Conservation (phyloP, 2,797 vertebrate genomes). For the Masticophis lateralis region DNA sequence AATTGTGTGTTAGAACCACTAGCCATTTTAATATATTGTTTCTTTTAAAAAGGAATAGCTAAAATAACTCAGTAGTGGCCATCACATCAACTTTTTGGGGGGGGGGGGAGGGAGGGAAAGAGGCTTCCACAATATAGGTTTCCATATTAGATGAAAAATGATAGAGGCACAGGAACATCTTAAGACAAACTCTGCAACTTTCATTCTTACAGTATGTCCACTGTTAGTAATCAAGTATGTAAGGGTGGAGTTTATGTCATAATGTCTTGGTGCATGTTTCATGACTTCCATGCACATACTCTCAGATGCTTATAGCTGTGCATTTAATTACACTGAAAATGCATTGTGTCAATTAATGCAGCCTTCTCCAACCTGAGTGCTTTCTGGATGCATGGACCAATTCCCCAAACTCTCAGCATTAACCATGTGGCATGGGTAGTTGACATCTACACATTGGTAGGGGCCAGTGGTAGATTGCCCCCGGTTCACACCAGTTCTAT, state of each 20-base stretch:
- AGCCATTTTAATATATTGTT: background rate
- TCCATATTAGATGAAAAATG: background rate
- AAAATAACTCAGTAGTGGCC: background rate
- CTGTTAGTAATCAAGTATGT: background rate
- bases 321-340: background rate
- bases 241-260: background rate
- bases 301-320: background rate
- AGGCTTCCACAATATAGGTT: background rate
- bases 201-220: background rate
- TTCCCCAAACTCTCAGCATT: background rate
- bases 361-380: background rate
- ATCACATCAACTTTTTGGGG: background rate
- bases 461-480: background rate
- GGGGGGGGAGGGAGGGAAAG: accelerated
- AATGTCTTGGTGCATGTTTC: background rate
- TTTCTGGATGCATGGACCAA: background rate
- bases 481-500: too few species aligned
- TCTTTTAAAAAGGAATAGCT: background rate
- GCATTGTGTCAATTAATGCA: background rate
- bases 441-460: background rate
- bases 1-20: background rate
- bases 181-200: background rate
- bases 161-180: background rate
- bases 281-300: background rate
- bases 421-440: background rate